Evolutionary conservation across 2,888 invertebrate species (phyloP), one percentile per base, ranked within the genome.

Genomic region (Sarcophaga subvicina): DNA sequence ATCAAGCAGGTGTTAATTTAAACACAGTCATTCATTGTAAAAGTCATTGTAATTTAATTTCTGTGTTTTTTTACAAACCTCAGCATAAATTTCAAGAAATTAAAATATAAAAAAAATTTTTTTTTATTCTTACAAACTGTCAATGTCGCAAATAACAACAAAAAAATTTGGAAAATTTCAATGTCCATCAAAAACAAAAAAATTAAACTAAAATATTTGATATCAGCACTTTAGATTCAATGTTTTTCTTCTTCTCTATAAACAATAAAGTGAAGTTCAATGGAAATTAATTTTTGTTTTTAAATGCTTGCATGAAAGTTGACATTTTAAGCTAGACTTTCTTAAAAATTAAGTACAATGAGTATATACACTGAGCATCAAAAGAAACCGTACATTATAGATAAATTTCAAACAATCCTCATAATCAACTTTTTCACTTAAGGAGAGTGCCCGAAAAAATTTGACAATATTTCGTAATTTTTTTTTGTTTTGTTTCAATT

Each of bases 71-170:
- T 37, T 37, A 37, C 8, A 37, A 37, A 37, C 0, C 37, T 84
- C 84, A 79, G 78, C 85, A 70, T 70, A 70, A 80, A 20, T 73
- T 54, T 54, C 54, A 54, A 54, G 5, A 54, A 54, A 54, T 54
- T 54, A 54, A 54, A 4, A 17, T n/a, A 14, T 10, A 3, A 54
- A 54, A 54, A 54, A 54, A 4, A 49, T 14, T 69, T 82, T 8
- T 37, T 37, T 37, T 37, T 37, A 37, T 37, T 80, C 76, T 47
- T 79, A 72, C 64, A 70, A 60, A 47, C 64, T 67, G 80, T 83
- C 86, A 86, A 83, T 86, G 80, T 80, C 86, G 5, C 1, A 54
- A 83, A 63, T 67, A 72, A 62, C 8, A 54, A 54, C 14, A 54
- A 54, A 54, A 54, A 12, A 14, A 17, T 49, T 49, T 49, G 1